Percentiles rank a stretch among this genome's conserved stretches.
Evolutionary conservation across 2,888 invertebrate species (phyloP).

Genomic region (Pandemis corylana): DNA sequence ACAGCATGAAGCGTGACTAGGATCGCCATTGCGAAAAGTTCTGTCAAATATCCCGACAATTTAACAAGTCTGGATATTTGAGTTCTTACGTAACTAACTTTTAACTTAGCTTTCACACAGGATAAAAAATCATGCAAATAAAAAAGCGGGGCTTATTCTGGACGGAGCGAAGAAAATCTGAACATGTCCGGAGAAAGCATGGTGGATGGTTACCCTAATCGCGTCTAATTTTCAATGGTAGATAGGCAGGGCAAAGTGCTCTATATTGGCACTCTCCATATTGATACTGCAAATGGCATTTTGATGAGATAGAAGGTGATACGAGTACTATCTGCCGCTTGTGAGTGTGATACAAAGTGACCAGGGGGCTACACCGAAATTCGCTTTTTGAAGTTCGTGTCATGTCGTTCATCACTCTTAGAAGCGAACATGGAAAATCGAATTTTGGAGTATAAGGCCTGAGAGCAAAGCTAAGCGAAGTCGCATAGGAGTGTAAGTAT

Average conservation of each 20-base stretch:
- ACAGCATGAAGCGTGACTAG: not conserved
- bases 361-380: too few species aligned
- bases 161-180: not conserved
- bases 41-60: not conserved
- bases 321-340: not conserved
- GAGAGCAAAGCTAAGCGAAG: too few species aligned
- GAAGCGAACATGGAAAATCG: too few species aligned
- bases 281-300: constrained; percentile 8
- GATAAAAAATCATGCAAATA: too few species aligned
- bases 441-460: too few species aligned
- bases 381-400: too few species aligned
- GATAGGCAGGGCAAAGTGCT: not conserved
- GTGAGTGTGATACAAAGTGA: not conserved
- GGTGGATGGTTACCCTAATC: not conserved
- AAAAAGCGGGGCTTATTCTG: too few species aligned
- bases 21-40: not conserved
- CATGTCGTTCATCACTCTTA: too few species aligned
- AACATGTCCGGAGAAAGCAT: not conserved
- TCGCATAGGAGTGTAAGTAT: too few species aligned
- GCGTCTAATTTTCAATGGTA: not conserved
- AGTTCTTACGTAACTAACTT: too few species aligned
- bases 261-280: not conserved
- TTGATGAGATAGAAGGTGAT: not conserved
- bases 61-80: not conserved
- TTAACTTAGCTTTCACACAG: too few species aligned